phyloP scores from a whole-genome alignment of 2,113 vertebrate species.

The Oxyruncus cristatus region DNA sequence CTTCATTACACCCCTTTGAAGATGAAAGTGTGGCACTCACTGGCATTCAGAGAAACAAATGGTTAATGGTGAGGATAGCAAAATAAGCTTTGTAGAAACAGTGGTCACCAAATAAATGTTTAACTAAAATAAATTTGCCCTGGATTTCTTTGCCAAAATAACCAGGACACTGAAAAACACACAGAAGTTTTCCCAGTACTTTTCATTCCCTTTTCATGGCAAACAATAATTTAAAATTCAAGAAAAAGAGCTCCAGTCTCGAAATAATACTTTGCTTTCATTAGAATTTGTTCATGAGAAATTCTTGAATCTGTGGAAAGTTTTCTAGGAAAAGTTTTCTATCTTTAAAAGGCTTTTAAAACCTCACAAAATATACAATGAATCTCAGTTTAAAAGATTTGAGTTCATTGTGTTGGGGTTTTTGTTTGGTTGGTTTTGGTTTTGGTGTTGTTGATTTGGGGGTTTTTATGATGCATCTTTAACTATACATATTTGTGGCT shows the following conservation, averaged over 20 bases:
- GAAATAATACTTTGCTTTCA: not conserved
- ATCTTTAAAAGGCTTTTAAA: not conserved
- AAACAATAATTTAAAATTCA: not conserved
- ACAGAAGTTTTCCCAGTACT: slow-evolving; percentile 31
- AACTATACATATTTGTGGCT: not conserved
- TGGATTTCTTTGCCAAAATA: slow-evolving; percentile 55
- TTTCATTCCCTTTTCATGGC: not conserved
- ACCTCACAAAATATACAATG: not conserved
- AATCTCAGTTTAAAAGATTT: not conserved
- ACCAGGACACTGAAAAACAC: slow-evolving; percentile 39
- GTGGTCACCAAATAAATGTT: slow-evolving; percentile 37
- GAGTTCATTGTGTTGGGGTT: not conserved
- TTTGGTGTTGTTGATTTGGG: not conserved
- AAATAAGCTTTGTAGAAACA: slow-evolving; percentile 41
- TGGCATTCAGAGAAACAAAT: slow-evolving; percentile 16
- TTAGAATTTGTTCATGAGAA: not conserved
- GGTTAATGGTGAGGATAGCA: slow-evolving; percentile 34
- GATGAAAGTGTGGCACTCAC: not conserved
- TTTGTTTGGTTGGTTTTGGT: not conserved
- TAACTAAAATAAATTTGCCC: slow-evolving; percentile 70
- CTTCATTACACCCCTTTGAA: not conserved
- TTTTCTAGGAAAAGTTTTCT: not conserved
- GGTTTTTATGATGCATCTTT: not conserved
- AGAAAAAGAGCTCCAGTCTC: not conserved
- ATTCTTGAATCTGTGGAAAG: not conserved